Conservation (phyloP, 2,888 invertebrate species). For the Catocala fraxini region DNA sequence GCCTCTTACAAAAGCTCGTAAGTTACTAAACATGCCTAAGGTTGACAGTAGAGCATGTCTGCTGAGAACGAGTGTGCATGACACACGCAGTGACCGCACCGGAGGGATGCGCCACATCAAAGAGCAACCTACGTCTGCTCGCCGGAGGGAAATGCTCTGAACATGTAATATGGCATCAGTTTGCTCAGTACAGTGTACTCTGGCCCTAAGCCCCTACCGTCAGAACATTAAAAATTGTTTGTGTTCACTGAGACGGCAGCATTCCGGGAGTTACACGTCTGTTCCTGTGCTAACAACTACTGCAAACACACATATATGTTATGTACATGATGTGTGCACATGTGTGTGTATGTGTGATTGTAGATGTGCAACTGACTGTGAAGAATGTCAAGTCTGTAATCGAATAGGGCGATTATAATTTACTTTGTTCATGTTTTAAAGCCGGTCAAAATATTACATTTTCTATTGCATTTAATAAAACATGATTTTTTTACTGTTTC, state of each 20-base stretch:
- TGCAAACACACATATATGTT: slow-evolving; percentile 2
- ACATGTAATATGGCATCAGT: slow-evolving; percentile 28
- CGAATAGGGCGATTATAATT: no score
- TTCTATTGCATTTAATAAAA: no score
- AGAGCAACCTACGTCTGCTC: slow-evolving; percentile 25
- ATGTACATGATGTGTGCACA: background rate
- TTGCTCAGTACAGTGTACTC: slow-evolving; percentile 5
- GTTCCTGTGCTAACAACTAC: slow-evolving; percentile 5
- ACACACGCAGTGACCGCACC: background rate
- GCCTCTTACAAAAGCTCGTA: no score
- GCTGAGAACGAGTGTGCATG: background rate
- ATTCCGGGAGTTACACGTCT: slow-evolving; percentile 4
- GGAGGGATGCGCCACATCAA: slow-evolving; percentile 38
- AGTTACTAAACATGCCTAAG: no score
- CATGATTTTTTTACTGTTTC: no score
- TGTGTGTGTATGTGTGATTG: background rate
- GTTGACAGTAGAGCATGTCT: no score
- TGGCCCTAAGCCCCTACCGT: slow-evolving; percentile 1
- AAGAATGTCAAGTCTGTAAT: no score
- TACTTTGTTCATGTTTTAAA: no score
- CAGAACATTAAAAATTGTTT: slow-evolving; percentile 33
- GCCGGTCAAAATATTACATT: no score
- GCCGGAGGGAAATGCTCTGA: slow-evolving; percentile 29
- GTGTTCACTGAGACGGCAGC: slow-evolving; percentile 38
- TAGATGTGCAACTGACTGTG: background rate